These are phyloP conservation scores for Troides helena DNA, from an alignment of 2,888 invertebrate genomes.

Conservation along the genomic window DNA sequence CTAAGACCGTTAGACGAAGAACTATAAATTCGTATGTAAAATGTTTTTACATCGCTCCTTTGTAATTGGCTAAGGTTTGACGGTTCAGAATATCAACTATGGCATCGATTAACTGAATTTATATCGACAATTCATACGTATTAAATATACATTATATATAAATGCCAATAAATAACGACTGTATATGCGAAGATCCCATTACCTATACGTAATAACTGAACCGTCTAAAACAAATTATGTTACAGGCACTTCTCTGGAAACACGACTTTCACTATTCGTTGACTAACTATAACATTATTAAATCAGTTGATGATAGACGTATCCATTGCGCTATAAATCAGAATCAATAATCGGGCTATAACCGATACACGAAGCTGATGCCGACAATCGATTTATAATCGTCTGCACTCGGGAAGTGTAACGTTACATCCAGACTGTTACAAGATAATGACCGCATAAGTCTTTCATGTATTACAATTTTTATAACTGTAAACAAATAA, in stretches of 20 bases:
- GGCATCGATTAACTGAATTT: too few species aligned
- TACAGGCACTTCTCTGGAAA: slow-evolving; percentile 10
- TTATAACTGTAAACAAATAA: background rate
- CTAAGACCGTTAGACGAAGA: too few species aligned
- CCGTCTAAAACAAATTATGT: slow-evolving; percentile 30
- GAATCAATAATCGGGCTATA: slow-evolving; percentile 62
- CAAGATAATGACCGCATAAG: slow-evolving; percentile 26
- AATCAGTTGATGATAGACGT: slow-evolving; percentile 40
- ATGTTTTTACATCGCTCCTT: too few species aligned
- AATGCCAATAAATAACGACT: too few species aligned
- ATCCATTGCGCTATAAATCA: slow-evolving; percentile 50
- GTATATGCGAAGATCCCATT: background rate
- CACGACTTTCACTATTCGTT: slow-evolving; percentile 29
- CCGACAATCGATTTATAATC: slow-evolving; percentile 59
- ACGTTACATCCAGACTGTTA: slow-evolving; percentile 35
- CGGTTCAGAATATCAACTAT: too few species aligned
- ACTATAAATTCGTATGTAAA: too few species aligned
- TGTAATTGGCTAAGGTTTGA: too few species aligned
- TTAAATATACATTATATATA: too few species aligned
- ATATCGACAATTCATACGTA: too few species aligned
- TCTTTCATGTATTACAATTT: background rate
- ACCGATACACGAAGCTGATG: slow-evolving; percentile 54
- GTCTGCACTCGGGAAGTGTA: slow-evolving; percentile 43
- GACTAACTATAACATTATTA: slow-evolving; percentile 29
- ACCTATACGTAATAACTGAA: background rate